Evolutionary conservation across 2,113 vertebrate genomes (phyloP).

Genomic region (Hydrochoerus hydrochaeris): DNA sequence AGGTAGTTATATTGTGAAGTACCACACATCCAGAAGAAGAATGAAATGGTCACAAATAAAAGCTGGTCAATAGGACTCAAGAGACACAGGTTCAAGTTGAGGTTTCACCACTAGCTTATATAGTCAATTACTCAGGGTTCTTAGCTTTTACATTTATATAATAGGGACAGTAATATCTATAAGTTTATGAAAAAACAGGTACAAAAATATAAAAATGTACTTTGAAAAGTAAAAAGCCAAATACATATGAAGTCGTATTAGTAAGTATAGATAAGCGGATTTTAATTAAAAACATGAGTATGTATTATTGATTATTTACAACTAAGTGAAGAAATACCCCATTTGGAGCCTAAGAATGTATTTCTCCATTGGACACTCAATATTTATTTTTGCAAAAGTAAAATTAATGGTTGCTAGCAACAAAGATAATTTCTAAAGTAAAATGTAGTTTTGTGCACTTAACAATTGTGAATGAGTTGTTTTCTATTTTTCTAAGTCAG

Average conservation of each 20-base stretch:
- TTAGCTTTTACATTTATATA: neutral
- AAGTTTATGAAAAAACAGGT: neutral
- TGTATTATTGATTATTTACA: constrained; percentile 15
- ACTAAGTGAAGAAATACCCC: neutral
- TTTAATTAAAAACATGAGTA: constrained; percentile 35
- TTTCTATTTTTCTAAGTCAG: neutral
- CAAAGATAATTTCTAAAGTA: neutral
- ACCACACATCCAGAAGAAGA: neutral
- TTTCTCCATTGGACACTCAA: neutral
- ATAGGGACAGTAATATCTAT: neutral
- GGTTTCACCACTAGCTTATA: neutral
- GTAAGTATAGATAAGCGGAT: neutral
- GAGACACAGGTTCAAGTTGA: neutral
- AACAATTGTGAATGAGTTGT: neutral
- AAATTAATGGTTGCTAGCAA: neutral
- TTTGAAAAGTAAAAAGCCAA: neutral
- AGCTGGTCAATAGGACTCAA: neutral
- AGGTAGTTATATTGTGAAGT: neutral
- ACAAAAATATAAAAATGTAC: neutral
- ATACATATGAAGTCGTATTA: neutral
- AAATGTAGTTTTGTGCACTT: neutral
- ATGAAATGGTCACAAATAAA: neutral
- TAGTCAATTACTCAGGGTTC: neutral
- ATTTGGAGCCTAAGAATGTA: neutral
- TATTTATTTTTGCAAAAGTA: neutral